phyloP scores from a whole-genome alignment of 2,888 invertebrate species.

The Cheiracanthium punctorium region DNA sequence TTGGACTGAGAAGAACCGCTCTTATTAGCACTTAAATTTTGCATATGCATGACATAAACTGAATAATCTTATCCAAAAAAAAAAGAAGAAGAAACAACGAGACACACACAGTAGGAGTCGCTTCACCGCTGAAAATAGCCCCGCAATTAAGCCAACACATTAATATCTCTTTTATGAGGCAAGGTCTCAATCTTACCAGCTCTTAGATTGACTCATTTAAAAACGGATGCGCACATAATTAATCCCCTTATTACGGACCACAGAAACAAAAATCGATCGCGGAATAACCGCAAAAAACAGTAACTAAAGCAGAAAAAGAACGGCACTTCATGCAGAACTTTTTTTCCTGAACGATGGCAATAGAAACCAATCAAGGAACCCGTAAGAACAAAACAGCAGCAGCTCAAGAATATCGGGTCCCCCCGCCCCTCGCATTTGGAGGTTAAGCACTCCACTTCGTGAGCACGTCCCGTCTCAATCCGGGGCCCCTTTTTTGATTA shows the following conservation, averaged over 20 bases:
- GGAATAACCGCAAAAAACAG: neutral
- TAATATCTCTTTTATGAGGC: neutral
- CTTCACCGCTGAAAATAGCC: too few relatives aligned
- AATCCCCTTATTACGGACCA: neutral
- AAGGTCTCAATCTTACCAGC: neutral
- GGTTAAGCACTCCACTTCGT: conserved; percentile 52
- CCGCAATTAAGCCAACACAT: neutral
- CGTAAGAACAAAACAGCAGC: neutral
- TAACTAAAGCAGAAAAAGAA: neutral
- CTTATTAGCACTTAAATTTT: too few relatives aligned
- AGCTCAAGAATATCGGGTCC: neutral
- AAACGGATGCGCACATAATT: neutral
- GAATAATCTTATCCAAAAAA: too few relatives aligned
- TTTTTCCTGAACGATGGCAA: neutral
- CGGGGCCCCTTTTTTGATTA: conserved; percentile 62
- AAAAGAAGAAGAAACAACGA: too few relatives aligned
- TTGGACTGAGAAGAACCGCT: too few relatives aligned
- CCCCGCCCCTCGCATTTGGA: conserved; percentile 39
- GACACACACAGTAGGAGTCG: too few relatives aligned
- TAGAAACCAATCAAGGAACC: neutral
- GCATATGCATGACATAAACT: too few relatives aligned
- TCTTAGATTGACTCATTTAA: neutral
- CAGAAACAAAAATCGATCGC: neutral
- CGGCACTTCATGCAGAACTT: neutral
- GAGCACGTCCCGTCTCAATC: conserved; percentile 52